Base-by-base conservation (phyloP, 2,797 vertebrate genomes). In the Liasis olivaceus region DNA sequence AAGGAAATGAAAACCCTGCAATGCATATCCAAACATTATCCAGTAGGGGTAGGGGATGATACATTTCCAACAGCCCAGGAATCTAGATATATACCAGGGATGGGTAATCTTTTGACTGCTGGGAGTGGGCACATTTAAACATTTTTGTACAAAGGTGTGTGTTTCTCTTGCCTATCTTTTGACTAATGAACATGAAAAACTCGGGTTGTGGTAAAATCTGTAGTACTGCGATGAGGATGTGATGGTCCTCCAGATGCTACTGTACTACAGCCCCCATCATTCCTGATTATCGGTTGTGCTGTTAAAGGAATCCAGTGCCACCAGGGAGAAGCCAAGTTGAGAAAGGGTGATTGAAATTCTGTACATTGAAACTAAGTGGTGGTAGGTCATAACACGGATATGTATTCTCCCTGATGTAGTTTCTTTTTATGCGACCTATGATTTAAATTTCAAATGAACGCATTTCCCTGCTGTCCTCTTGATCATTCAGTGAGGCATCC, bases 1-100 rank as follows among this genome's bases (percentile, higher is more conserved):
- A 94, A 92, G 89, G 88, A 88, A 93, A 88, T 72, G 89, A 66
- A 88, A 77, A 60, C 0, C 0, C 56, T n/a, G 85, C 20, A 24
- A 0, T 0, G n/a, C 54, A 13, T 26, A 56, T 17, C 11, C 8
- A 72, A 72, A 15, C 11, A 24, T 66, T n/a, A 0, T 11, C 88
- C 12, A 31, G 63, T 56, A 85, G 0, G 7, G 1, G 31, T 54
- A 14, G n/a, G 24, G 63, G 95, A 0, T 42, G 36, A 36, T 47
- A 20, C 51, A 81, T 47, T 22, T 81, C 20, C 72, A 11, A 24
- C 42, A 11, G 20, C 36, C 36, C 36, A 81, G 20, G 36, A 81
- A 47, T 77, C 31, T 36, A 24, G 36, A 54, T 54, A 54, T 8
- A 54, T 54, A 42, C 20, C 36, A 77, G 8, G 8, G 42, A 42